Percentiles rank a stretch among this genome's conserved stretches.
Evolutionary conservation across 2,888 invertebrate species (phyloP).

Genomic region (Calameuta filiformis): DNA sequence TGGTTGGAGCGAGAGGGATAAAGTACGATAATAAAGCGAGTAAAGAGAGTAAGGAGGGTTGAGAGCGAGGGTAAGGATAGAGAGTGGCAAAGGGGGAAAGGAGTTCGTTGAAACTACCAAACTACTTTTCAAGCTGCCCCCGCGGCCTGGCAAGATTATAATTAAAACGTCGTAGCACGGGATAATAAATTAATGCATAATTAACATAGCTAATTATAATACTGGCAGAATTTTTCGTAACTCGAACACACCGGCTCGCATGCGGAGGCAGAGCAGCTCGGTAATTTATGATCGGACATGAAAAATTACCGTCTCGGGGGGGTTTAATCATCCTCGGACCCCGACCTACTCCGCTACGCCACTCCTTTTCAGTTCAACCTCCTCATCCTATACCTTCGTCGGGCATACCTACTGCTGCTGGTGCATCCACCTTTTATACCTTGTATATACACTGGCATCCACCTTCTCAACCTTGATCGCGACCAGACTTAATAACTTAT

Average conservation of each 20-base stretch:
- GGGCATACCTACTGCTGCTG: neutral
- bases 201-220: conserved; percentile 66
- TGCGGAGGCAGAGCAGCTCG: conserved; percentile 51
- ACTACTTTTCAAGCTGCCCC: conserved; percentile 59
- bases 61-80: neutral
- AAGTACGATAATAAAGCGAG: conserved; percentile 28
- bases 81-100: neutral
- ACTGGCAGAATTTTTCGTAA: conserved; percentile 60
- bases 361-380: conserved; percentile 14
- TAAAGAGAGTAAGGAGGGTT: conserved; percentile 8
- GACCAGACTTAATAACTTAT: conserved; percentile 50
- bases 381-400: conserved; percentile 29
- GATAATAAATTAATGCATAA: conserved; percentile 65
- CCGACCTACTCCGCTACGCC: conserved; percentile 29
- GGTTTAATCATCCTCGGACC: conserved; percentile 62
- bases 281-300: conserved; percentile 65
- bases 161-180: conserved; percentile 62
- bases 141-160: conserved; percentile 59
- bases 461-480: neutral
- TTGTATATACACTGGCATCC: neutral
- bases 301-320: conserved; percentile 63
- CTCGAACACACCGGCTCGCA: conserved; percentile 54
- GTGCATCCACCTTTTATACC: neutral
- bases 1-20: conserved; percentile 1
- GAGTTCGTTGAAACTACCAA: conserved; percentile 53